Base-by-base conservation (phyloP, 2,888 invertebrate genomes). In the Pseudococcus viburni region DNA sequence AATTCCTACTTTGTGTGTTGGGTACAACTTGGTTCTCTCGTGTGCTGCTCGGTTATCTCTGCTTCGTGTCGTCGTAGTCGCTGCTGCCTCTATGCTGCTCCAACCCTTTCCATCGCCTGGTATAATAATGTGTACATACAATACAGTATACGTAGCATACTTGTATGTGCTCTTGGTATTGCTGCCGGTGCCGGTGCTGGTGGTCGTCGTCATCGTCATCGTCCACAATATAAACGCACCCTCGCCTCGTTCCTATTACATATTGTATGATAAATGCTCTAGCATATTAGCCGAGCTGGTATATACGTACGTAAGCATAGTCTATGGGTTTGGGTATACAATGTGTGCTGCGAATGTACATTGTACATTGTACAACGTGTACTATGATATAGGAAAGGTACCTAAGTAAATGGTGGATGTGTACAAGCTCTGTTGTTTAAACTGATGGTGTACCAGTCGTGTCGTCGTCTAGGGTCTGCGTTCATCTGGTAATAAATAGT, bases 1-100 rank as follows among this genome's bases (percentile, higher is more conserved):
- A 85, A 85, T 85, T 85, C 85, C 85, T 51, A 85, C 85, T 85
- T 85, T 85, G 59, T 85, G 85, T 85, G 85, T 55, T 55, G 46
- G 85, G 85, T 80, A 80, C 80, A 80, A 46, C n/a, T 80, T 42
- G 80, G 80, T 80, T 80, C 39, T 80, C 80, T 80, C 80, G 68
- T 73, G 59, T 59, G 59, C 59, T 59, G 80, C 80, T 80, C 80
- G 80, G 80, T 80, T 80, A 80, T 80, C 80, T 80, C 80, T 80
- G 80, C 42, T 80, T 42, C 80, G 80, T 42, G 80, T 80, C 80
- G 80, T 42, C 17, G 80, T 19, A 7, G 80, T 80, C n/a, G 17
- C 39, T 80, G 46, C 42, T 2, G 33, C 22, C 26, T 33, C 26
- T 1, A 33, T 26, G 68, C 33, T 5, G 33, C 26, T 15, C 8